Evolutionary conservation across 1,140 invertebrate genomes (phyloP).

Genomic region (Panagrolaimus sp.): DNA sequence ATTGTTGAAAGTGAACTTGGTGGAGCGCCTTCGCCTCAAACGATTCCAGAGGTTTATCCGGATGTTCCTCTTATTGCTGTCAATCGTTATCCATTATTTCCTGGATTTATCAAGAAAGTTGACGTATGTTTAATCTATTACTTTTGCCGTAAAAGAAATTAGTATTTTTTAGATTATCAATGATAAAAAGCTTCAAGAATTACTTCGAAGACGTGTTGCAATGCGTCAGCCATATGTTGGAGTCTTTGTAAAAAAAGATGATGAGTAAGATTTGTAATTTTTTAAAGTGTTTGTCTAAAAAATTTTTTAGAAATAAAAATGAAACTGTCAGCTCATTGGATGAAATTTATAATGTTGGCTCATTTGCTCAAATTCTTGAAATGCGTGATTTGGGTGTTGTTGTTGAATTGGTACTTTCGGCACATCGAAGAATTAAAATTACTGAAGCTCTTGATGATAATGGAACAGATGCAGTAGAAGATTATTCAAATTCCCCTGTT

Average conservation of each 20-base stretch:
- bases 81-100: conserved; percentile 88
- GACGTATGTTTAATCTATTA: conserved; percentile 66
- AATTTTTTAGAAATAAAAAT: conserved; percentile 43
- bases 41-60: conserved; percentile 93
- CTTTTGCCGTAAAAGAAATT: neutral
- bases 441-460: conserved; percentile 32
- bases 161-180: conserved; percentile 63
- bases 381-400: conserved; percentile 88
- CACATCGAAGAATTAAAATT: conserved; percentile 46
- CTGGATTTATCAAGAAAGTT: conserved; percentile 92
- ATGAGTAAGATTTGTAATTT: conserved; percentile 67
- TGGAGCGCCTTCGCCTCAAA: conserved; percentile 51
- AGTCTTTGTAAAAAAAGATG: conserved; percentile 87
- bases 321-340: conserved; percentile 75
- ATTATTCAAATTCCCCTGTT: conserved; percentile 10
- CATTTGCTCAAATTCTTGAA: conserved; percentile 96
- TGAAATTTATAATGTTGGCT: conserved; percentile 84
- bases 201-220: conserved; percentile 86
- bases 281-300: conserved; percentile 27
- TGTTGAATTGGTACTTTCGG: conserved; percentile 70
- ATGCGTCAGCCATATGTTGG: conserved; percentile 94
- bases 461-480: conserved; percentile 4
- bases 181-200: conserved; percentile 77
- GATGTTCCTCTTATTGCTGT: conserved; percentile 89
- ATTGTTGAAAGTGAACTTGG: neutral